Percentiles rank a stretch among this genome's conserved stretches.
Evolutionary conservation across 2,888 invertebrate genomes (phyloP).

Genomic region (Strigamia transsilvanica): DNA sequence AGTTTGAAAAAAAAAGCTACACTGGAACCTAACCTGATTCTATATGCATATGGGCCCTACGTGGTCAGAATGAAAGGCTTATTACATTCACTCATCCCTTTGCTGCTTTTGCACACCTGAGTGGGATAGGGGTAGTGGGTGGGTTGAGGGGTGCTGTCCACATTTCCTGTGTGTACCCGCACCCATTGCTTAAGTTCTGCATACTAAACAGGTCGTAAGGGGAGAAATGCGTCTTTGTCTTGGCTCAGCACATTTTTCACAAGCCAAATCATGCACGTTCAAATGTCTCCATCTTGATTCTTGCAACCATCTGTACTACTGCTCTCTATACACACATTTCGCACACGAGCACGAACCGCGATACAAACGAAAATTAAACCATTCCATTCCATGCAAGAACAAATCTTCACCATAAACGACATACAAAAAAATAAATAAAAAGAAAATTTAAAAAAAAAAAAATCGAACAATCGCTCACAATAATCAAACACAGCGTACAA

Average conservation of each 20-base stretch:
- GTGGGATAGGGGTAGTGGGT: conserved; percentile 41
- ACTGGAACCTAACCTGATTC: conserved; percentile 26
- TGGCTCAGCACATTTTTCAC: conserved; percentile 42
- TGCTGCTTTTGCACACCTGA: conserved; percentile 26
- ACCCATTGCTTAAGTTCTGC: conserved; percentile 39
- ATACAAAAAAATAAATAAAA: too few relatives aligned
- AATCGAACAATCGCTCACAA: too few relatives aligned
- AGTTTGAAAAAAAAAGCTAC: background rate
- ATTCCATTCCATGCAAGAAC: too few relatives aligned
- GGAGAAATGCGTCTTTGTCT: conserved; percentile 42
- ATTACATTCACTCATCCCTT: conserved; percentile 40
- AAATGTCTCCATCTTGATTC: conserved; percentile 32
- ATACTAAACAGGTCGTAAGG: conserved; percentile 39
- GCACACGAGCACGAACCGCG: too few relatives aligned
- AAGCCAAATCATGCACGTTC: conserved; percentile 37
- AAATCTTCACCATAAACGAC: too few relatives aligned
- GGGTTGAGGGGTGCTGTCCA: conserved; percentile 40
- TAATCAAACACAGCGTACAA: background rate
- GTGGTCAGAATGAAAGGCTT: conserved; percentile 36
- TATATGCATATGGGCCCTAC: conserved; percentile 33
- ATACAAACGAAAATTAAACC: too few relatives aligned
- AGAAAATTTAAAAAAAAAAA: too few relatives aligned
- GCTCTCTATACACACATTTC: too few relatives aligned
- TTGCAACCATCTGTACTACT: background rate
- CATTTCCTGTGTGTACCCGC: conserved; percentile 38